phyloP scores from a whole-genome alignment of 2,888 invertebrate genomes.

The Pristionchus fissidentatus region DNA sequence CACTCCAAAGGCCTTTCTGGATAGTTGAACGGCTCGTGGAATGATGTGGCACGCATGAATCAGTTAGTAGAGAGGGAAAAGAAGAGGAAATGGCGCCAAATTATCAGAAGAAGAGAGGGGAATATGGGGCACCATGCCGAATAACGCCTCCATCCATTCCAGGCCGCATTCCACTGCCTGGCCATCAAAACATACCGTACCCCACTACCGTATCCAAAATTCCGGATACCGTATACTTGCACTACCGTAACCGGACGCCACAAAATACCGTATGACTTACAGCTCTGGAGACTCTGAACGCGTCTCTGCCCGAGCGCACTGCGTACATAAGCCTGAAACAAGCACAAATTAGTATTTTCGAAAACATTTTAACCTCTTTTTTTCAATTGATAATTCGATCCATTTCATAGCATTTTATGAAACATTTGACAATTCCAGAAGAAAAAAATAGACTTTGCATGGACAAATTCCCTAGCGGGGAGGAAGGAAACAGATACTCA shows the following conservation, averaged over 20 bases:
- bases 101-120: background rate
- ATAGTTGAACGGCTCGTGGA: too few relatives aligned
- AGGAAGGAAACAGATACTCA: background rate
- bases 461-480: too few relatives aligned
- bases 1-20: too few relatives aligned
- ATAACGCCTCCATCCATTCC: background rate
- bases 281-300: constrained; percentile 1
- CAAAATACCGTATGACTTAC: background rate
- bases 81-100: too few relatives aligned
- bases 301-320: constrained; percentile 44
- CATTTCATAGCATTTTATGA: too few relatives aligned
- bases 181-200: background rate
- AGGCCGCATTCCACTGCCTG: background rate
- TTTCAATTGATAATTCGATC: background rate
- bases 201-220: background rate
- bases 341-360: background rate
- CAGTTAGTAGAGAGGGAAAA: background rate
- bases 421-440: too few relatives aligned
- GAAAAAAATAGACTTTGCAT: background rate
- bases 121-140: background rate
- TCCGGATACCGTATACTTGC: background rate
- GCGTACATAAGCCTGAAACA: constrained; percentile 46
- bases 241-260: background rate
- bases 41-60: too few relatives aligned
- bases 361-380: background rate